phyloP scores from a whole-genome alignment of 1,140 invertebrate species.

The Campoletis sonorensis region DNA sequence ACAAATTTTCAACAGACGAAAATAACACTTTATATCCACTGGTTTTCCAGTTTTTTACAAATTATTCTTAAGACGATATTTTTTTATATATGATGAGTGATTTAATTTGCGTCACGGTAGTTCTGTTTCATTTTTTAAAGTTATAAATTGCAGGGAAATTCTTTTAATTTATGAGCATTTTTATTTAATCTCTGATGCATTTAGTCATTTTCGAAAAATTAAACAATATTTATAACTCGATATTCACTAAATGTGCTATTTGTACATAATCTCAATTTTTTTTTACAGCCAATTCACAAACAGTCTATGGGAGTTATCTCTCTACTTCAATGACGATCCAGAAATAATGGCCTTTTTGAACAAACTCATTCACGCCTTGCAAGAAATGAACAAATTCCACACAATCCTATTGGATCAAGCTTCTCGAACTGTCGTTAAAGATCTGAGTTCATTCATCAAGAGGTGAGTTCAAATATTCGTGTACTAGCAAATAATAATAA shows the following conservation, averaged over 20 bases:
- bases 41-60: no score
- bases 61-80: no score
- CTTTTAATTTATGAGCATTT: no score
- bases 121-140: no score
- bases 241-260: neutral
- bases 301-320: slow-evolving; percentile 88
- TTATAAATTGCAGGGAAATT: no score
- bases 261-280: slow-evolving; percentile 25
- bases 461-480: slow-evolving; percentile 78
- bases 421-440: slow-evolving; percentile 91
- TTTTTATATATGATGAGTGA: no score
- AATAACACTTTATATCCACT: no score
- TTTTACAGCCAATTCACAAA: slow-evolving; percentile 86
- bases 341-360: slow-evolving; percentile 83
- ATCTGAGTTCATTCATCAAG: slow-evolving; percentile 92
- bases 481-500: no score
- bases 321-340: slow-evolving; percentile 86
- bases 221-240: neutral
- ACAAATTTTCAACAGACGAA: no score
- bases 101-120: no score
- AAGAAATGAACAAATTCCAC: slow-evolving; percentile 95
- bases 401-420: slow-evolving; percentile 93
- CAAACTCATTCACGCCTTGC: slow-evolving; percentile 85
- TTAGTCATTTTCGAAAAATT: neutral
- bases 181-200: no score